A percentile compares a stretch with the other conserved stretches of the same genome.
phyloP scores from a whole-genome alignment of 2,113 vertebrate genomes.

The Ptychochromis oligacanthus region DNA sequence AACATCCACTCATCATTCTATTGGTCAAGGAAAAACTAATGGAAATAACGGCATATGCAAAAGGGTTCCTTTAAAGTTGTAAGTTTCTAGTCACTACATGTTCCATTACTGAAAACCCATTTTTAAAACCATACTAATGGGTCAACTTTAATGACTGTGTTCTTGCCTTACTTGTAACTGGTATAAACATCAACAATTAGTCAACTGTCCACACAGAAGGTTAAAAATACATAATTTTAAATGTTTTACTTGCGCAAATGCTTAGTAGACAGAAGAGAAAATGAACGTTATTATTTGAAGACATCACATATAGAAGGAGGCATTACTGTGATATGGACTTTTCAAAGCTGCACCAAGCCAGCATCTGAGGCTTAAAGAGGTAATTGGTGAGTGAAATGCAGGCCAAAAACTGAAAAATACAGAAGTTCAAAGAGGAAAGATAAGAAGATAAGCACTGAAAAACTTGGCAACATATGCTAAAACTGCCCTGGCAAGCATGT shows the following conservation, averaged over 20 bases:
- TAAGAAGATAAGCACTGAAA: background rate
- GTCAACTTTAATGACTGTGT: background rate
- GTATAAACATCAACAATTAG: background rate
- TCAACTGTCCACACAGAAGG: background rate
- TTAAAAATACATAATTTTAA: background rate
- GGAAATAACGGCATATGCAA: background rate
- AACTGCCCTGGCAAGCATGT: background rate
- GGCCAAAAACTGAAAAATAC: background rate
- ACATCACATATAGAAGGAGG: background rate
- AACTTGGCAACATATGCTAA: background rate
- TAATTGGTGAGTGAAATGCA: background rate
- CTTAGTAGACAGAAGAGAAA: background rate
- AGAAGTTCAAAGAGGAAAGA: constrained; percentile 6
- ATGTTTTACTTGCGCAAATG: background rate
- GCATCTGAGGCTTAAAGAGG: background rate
- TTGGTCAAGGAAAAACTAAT: background rate
- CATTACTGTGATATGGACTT: background rate
- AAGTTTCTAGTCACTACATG: background rate
- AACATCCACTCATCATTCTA: background rate
- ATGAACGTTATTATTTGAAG: background rate
- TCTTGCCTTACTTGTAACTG: background rate
- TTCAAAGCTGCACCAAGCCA: background rate
- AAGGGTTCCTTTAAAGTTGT: background rate
- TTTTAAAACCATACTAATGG: background rate
- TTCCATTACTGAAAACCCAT: background rate